Base-by-base conservation (phyloP, 2,113 vertebrate genomes). In the Cisticola juncidis region DNA sequence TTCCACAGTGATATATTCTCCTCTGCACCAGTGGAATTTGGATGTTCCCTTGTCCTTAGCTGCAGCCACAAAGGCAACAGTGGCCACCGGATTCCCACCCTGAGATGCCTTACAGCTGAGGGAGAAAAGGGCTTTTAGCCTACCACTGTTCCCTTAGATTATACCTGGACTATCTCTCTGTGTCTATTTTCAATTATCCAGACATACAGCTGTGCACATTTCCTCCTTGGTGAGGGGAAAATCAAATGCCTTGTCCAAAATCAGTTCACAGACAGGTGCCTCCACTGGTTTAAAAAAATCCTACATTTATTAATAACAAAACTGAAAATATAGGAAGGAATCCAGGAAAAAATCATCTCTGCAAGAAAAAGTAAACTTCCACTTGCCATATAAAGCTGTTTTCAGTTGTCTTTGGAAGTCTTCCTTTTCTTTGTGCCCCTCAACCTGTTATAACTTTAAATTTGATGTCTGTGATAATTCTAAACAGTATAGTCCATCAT, bases 1-100 rank as follows among this genome's bases (percentile, higher is more conserved):
- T 86, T 14, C 23, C 17, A 10, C 21, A 29, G 31, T 42, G 48
- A 81, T 24, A 11, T 82, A 44, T 92, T 85, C 0, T 0, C n/a
- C 3, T 1, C 15, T 54, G 45, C 21, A n/a, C 24, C n/a, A 45
- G 16, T 36, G n/a, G 14, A 71, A 14, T 9, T 6, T 1, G 1
- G 28, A 22, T 64, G 11, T 68, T 79, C 16, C 16, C 0, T 0
- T 20, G 35, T 36, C 33, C 57, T 77, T 40, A 86, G 25, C 20
- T 56, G 44, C 26, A 44, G 35, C 31, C 42, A 57, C 18, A 50
- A 64, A 69, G 10, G 9, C 20, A 82, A 66, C 28, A 48, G 9
- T 7, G 70, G 50, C 5, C 50, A 44, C 38, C 73, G 45, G 45
- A 53, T 78, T 83, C 13, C 8, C 60, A 22, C 22, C 14, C 28